A percentile compares a stretch with the other conserved stretches of the same genome.
phyloP scores from a whole-genome alignment of 2,797 vertebrate species.

The Poeciliopsis paucimaculata region DNA sequence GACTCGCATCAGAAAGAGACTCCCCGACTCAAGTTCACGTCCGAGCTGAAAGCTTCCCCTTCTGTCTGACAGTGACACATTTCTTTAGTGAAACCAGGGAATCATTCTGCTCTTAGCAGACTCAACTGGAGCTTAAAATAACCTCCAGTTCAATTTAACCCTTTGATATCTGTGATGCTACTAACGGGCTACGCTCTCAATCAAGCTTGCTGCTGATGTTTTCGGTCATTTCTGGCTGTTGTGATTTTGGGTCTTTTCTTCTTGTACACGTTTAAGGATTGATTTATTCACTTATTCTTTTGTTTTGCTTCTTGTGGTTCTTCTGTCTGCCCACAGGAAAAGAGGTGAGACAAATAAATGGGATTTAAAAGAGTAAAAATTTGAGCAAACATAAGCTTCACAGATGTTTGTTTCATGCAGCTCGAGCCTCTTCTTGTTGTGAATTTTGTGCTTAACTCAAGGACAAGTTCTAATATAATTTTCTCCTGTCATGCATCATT shows the following conservation, averaged over 20 bases:
- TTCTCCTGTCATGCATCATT: background rate
- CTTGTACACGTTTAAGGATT: background rate
- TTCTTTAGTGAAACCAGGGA: slow-evolving; percentile 59
- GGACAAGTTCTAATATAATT: background rate
- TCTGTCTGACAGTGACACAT: slow-evolving; percentile 60
- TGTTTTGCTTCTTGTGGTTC: slow-evolving; percentile 10
- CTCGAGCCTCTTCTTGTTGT: background rate
- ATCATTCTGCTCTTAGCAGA: slow-evolving; percentile 62
- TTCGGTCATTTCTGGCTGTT: slow-evolving; percentile 4
- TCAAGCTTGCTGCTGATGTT: slow-evolving; percentile 54
- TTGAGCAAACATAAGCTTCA: background rate
- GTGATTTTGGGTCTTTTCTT: slow-evolving; percentile 11
- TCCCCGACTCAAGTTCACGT: slow-evolving; percentile 21
- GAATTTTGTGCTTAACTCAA: background rate
- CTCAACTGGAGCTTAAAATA: slow-evolving; percentile 75
- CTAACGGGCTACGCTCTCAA: slow-evolving; percentile 62
- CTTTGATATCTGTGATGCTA: slow-evolving; percentile 57
- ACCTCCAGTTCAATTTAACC: slow-evolving; percentile 76
- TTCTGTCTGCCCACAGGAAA: slow-evolving; percentile 6
- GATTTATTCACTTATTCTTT: slow-evolving; percentile 1
- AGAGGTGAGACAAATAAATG: background rate
- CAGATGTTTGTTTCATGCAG: no score
- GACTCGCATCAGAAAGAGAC: slow-evolving; percentile 9
- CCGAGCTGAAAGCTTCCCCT: slow-evolving; percentile 52
- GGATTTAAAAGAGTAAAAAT: background rate